Conservation (phyloP, 2,888 invertebrate species). For the Osedax fenrisi region DNA sequence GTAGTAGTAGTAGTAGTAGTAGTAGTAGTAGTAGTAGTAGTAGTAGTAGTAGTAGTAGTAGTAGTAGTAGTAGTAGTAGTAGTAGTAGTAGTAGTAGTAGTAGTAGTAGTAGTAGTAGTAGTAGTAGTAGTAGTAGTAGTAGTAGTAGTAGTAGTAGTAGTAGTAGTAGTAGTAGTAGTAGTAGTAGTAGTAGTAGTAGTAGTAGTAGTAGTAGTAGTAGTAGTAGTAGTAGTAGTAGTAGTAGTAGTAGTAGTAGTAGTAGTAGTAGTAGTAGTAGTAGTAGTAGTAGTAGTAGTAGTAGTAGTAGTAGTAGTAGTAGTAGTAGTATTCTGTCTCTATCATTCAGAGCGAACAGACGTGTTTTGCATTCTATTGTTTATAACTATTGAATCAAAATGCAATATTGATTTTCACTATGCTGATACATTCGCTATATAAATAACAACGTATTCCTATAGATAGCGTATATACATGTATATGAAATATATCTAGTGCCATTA, state of each 20-base stretch:
- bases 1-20: not conserved
- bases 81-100: not conserved
- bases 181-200: conserved; percentile 31
- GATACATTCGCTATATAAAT: no score
- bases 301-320: conserved; percentile 30
- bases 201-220: conserved; percentile 34
- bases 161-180: conserved; percentile 18
- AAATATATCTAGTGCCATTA: no score
- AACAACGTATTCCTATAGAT: no score
- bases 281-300: conserved; percentile 33
- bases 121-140: not conserved
- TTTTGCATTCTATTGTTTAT: no score
- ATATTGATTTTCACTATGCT: no score
- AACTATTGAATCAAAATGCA: no score
- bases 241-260: conserved; percentile 33
- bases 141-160: not conserved
- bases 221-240: conserved; percentile 35
- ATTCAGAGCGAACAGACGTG: no score
- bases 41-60: not conserved
- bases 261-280: conserved; percentile 33
- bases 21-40: not conserved
- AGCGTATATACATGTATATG: no score
- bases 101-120: not conserved
- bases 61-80: not conserved
- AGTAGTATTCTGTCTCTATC: no score